Conservation (phyloP, 2,888 invertebrate genomes). For the Criorhina ranunculi region DNA sequence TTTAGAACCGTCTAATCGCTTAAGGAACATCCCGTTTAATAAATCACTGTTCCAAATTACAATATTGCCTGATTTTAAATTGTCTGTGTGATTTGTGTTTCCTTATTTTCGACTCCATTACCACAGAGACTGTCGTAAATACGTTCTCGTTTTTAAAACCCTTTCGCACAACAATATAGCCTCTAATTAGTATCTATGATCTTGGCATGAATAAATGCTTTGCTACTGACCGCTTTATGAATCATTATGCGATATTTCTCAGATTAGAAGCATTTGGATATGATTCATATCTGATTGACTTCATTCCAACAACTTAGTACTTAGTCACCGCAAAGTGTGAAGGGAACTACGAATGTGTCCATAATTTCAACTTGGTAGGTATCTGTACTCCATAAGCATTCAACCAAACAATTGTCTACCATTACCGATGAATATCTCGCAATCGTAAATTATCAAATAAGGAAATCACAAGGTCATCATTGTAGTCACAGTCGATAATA, state of each 20-base stretch:
- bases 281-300: slow-evolving; percentile 42
- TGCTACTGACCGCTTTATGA: slow-evolving; percentile 32
- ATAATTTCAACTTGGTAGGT: slow-evolving; percentile 50
- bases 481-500: slow-evolving; percentile 15
- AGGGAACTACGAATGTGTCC: slow-evolving; percentile 28
- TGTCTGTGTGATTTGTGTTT: neutral
- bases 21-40: neutral
- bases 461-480: slow-evolving; percentile 67
- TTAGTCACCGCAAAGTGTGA: slow-evolving; percentile 4
- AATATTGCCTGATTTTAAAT: slow-evolving; percentile 10
- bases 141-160: neutral
- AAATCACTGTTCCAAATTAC: slow-evolving; percentile 5
- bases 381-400: slow-evolving; percentile 33
- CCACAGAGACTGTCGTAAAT: slow-evolving; percentile 1
- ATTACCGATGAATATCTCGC: slow-evolving; percentile 57
- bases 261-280: slow-evolving; percentile 14
- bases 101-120: neutral
- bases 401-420: slow-evolving; percentile 48
- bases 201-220: slow-evolving; percentile 39
- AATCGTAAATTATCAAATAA: slow-evolving; percentile 70
- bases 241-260: slow-evolving; percentile 25
- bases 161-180: slow-evolving; percentile 6
- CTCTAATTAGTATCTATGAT: slow-evolving; percentile 24
- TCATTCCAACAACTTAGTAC: slow-evolving; percentile 9
- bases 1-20: no score